These are phyloP conservation scores for Tautogolabrus adspersus DNA, from an alignment of 2,113 vertebrate genomes.

Conservation along the genomic window DNA sequence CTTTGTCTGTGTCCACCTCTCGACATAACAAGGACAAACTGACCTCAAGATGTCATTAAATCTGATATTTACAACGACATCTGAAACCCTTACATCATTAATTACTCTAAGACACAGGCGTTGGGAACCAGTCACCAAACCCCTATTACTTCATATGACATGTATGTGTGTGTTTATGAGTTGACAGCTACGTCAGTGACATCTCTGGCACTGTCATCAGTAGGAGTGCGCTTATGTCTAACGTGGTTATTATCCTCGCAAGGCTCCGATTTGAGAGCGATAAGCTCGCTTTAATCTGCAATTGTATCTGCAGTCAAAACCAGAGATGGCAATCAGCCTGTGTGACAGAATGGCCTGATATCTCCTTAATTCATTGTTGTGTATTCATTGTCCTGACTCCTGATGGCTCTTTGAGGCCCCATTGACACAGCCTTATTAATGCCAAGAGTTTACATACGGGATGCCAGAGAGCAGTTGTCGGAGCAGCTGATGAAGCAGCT, in stretches of 20 bases:
- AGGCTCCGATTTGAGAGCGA: slow-evolving; percentile 50
- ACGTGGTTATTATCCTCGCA: slow-evolving; percentile 71
- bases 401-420: slow-evolving; percentile 40
- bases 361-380: slow-evolving; percentile 58
- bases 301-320: slow-evolving; percentile 59
- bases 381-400: slow-evolving; percentile 64
- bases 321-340: slow-evolving; percentile 41
- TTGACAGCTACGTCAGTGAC: slow-evolving; percentile 78
- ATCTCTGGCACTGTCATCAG: slow-evolving; percentile 65
- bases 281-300: slow-evolving; percentile 74
- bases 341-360: slow-evolving; percentile 29
- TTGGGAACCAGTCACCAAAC: slow-evolving; percentile 64
- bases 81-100: slow-evolving; percentile 84
- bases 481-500: slow-evolving; percentile 81
- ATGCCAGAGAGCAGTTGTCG: slow-evolving; percentile 82
- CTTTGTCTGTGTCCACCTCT: slow-evolving; percentile 35
- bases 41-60: slow-evolving; percentile 75
- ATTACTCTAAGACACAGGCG: slow-evolving; percentile 75
- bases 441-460: slow-evolving; percentile 73
- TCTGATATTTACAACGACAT: slow-evolving; percentile 76
- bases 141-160: slow-evolving; percentile 80
- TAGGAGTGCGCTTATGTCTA: slow-evolving; percentile 60
- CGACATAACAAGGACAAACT: slow-evolving; percentile 72
- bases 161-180: slow-evolving; percentile 79
- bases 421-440: slow-evolving; percentile 68